phyloP scores from a whole-genome alignment of 2,797 vertebrate species.

The Gouania willdenowi region DNA sequence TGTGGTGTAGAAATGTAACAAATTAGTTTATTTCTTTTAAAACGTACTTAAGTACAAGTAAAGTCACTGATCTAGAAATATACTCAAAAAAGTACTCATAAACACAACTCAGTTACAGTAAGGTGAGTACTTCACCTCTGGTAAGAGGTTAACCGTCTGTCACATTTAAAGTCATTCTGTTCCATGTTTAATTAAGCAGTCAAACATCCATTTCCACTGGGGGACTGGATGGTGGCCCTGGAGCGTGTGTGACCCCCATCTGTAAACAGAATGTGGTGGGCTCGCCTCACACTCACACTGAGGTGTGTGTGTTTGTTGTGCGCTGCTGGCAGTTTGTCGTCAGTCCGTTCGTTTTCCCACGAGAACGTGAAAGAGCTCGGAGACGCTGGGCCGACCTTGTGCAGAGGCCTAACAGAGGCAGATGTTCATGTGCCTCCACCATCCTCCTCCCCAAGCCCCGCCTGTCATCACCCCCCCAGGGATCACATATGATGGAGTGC shows the following conservation, averaged over 20 bases:
- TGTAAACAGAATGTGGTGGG: not conserved
- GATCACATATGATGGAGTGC: not conserved
- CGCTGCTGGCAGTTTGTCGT: slow-evolving; percentile 50
- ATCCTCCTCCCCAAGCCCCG: slow-evolving; percentile 6
- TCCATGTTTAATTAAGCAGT: too few relatives aligned
- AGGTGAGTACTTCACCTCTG: too few relatives aligned
- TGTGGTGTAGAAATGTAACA: too few relatives aligned
- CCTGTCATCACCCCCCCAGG: slow-evolving; percentile 4
- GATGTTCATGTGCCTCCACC: slow-evolving; percentile 41
- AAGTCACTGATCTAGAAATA: too few relatives aligned
- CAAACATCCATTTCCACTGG: too few relatives aligned
- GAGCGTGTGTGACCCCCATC: not conserved
- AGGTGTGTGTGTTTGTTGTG: slow-evolving; percentile 55
- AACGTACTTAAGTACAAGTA: too few relatives aligned
- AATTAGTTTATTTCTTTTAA: too few relatives aligned
- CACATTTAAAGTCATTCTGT: too few relatives aligned
- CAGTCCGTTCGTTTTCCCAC: slow-evolving; percentile 45
- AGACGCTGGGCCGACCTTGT: slow-evolving; percentile 38
- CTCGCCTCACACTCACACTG: slow-evolving; percentile 28
- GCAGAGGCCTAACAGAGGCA: slow-evolving; percentile 34
- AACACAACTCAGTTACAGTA: too few relatives aligned
- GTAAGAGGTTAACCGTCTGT: too few relatives aligned
- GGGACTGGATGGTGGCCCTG: too few relatives aligned
- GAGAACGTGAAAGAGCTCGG: slow-evolving; percentile 27
- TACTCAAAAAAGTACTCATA: too few relatives aligned